A percentile compares a stretch with the other conserved stretches of the same genome.
phyloP scores from a whole-genome alignment of 2,113 vertebrate genomes.

The Podarcis raffonei region DNA sequence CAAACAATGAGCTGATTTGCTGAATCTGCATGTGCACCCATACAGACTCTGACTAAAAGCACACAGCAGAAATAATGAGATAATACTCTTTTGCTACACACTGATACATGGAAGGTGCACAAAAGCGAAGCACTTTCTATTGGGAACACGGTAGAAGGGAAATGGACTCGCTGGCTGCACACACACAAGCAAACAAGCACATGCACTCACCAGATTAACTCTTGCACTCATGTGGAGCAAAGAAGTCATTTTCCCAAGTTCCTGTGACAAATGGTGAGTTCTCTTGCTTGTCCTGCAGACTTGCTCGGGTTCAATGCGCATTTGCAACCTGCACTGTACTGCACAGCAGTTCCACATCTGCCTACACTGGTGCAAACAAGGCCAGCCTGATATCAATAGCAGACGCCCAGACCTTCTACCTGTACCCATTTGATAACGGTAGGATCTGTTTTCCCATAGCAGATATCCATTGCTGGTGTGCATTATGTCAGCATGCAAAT shows the following conservation, averaged over 20 bases:
- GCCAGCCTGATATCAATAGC: neutral
- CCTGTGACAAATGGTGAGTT: neutral
- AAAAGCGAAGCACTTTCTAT: too few relatives aligned
- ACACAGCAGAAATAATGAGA: neutral
- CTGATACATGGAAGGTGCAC: too few relatives aligned
- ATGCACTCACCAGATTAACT: neutral
- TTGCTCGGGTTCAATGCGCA: neutral
- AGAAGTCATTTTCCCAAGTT: neutral
- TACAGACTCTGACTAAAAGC: neutral
- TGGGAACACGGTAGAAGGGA: too few relatives aligned
- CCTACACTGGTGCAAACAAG: neutral
- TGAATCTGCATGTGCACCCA: neutral
- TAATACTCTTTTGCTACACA: too few relatives aligned
- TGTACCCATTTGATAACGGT: neutral
- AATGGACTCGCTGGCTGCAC: neutral
- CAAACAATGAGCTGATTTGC: neutral
- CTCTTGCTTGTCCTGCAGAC: neutral
- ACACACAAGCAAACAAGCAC: neutral
- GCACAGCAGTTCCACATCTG: neutral
- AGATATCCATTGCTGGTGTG: neutral
- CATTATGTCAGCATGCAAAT: neutral
- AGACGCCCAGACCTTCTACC: neutral
- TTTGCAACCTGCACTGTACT: neutral
- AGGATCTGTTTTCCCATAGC: neutral
- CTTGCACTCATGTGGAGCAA: neutral